Evolutionary conservation across 37 sponge, comb jelly and placozoan genomes (phyloP), one percentile per base, ranked within the genome.

Genomic region (Crambe crambe): DNA sequence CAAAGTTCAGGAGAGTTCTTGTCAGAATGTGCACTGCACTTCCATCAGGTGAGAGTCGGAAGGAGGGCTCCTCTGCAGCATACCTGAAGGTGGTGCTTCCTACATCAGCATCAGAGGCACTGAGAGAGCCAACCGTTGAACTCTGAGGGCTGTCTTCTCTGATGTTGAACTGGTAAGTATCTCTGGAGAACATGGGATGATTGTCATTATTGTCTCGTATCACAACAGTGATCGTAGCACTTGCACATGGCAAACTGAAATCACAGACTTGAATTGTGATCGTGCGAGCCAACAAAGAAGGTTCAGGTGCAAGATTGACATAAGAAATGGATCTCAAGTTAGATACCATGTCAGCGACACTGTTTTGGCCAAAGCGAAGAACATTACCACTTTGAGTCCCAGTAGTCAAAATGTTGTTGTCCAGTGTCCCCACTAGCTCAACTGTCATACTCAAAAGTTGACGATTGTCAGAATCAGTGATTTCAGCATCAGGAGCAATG

Each of bases 131-230:
- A 42, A 93, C 42, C 22, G 78, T 62, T 15, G 75, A 54, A 18
- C 80, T 76, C 5, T 51, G 2, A 2, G 38, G 5, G 18, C 71
- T 26, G 34, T 82, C 47, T 41, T 89, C 90, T 37, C 44, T 1
- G 2, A 89, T 63, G 40, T 66, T n/a, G 41, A 89, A 86, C 0
- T 20, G 65, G 51, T 93, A 93, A 0, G 51, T 20, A 26, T 26
- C 3, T 3, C 60, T n/a, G 0, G 42, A 42, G 75, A 93, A 93
- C 39, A 56, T 57, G 56, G 94, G 94, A 9, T 74, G 44, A 40
- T 93, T 80, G 65, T 93, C 90, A 75, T 93, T 93, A 0, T 8
- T 9, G 27, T 90, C 76, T 5, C 66, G 36, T 12, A 81, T 57
- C 2, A 73, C 26, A 29, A 67, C 68, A 30, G 60, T 77, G 10